Evolutionary conservation across 2,113 vertebrate species (phyloP).

Genomic region (Pterocles burchelli): DNA sequence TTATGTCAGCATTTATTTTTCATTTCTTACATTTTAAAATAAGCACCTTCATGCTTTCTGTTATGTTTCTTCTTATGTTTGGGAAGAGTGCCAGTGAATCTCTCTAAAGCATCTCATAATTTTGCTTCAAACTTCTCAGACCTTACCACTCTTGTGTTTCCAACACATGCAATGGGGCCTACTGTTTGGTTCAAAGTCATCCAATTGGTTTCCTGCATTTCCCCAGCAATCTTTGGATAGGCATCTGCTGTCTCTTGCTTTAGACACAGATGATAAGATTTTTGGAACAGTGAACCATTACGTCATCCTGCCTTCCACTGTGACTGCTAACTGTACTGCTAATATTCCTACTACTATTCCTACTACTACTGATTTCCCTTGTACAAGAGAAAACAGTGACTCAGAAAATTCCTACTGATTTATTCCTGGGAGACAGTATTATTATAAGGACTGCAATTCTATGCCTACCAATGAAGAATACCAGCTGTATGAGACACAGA

Average conservation of each 20-base stretch:
- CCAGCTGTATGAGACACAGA: background rate
- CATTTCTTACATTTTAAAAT: background rate
- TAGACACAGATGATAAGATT: background rate
- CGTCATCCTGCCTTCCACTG: background rate
- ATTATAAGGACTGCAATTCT: background rate
- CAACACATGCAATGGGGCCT: accelerated
- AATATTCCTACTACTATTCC: background rate
- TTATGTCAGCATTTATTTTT: background rate
- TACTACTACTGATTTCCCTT: background rate
- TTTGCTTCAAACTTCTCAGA: background rate
- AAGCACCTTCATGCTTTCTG: background rate
- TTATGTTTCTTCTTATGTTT: background rate
- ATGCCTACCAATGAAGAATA: background rate
- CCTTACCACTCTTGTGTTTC: background rate
- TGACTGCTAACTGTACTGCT: background rate
- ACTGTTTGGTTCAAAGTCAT: background rate
- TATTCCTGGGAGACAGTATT: background rate
- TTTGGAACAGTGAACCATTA: background rate
- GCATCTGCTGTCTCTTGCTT: background rate
- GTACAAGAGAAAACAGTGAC: background rate
- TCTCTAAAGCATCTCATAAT: background rate
- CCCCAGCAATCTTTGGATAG: background rate
- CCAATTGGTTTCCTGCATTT: background rate
- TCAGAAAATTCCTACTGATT: background rate
- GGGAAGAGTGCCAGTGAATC: background rate